Percentiles rank a stretch among this genome's conserved stretches.
phyloP scores from a whole-genome alignment of 2,888 invertebrate species.

The Rhabditophanes sp. region DNA sequence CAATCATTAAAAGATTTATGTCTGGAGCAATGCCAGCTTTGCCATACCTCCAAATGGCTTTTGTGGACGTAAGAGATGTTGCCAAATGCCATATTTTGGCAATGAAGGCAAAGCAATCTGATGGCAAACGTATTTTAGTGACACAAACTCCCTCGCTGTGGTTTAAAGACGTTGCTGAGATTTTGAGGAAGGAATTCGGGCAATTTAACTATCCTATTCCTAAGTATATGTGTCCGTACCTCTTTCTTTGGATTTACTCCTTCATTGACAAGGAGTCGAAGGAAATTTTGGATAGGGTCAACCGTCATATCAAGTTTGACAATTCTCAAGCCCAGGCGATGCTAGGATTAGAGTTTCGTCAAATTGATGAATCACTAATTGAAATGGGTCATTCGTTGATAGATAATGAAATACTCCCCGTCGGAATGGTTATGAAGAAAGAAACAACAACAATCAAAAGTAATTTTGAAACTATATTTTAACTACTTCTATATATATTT shows the following conservation, averaged over 20 bases:
- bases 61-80: conserved; percentile 51
- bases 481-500: no score
- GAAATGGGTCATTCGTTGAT: conserved; percentile 46
- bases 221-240: conserved; percentile 35
- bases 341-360: conserved; percentile 47
- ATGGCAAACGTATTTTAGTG: conserved; percentile 46
- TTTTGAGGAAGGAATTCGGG: conserved; percentile 48
- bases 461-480: no score
- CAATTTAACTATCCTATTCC: conserved; percentile 42
- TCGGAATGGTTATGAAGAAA: no score
- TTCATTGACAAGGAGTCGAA: conserved; percentile 47
- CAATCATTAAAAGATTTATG: conserved; percentile 25
- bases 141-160: conserved; percentile 43
- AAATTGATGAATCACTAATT: conserved; percentile 47
- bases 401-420: neutral
- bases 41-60: conserved; percentile 46
- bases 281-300: conserved; percentile 42
- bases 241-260: conserved; percentile 45
- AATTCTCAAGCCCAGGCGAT: conserved; percentile 47
- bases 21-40: conserved; percentile 34
- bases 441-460: no score
- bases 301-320: conserved; percentile 39
- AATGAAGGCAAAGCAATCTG: conserved; percentile 46
- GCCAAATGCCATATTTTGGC: conserved; percentile 48
- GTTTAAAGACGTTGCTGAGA: conserved; percentile 48